Percentiles rank a stretch among this genome's conserved stretches.
Evolutionary conservation across 2,113 vertebrate species (phyloP).

Genomic region (Pangasianodon hypophthalmus): DNA sequence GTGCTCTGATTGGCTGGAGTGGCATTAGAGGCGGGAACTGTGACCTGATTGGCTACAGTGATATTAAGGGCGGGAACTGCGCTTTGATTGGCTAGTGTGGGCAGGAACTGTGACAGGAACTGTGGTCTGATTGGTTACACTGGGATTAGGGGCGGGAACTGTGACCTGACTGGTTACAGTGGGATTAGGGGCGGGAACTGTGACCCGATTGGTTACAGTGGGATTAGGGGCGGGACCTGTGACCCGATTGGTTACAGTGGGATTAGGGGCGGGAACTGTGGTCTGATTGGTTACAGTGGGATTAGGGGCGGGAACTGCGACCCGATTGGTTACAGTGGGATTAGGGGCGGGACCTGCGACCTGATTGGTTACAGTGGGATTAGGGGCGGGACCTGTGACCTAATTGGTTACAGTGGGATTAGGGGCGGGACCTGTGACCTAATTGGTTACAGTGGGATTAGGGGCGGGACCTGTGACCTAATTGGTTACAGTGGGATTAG

Average conservation of each 20-base stretch:
- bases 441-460: neutral
- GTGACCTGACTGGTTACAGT: neutral
- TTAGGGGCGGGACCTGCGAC: neutral
- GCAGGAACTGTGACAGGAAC: neutral
- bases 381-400: neutral
- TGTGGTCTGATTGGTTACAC: neutral
- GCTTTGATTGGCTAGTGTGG: neutral
- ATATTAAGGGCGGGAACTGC: neutral
- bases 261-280: neutral
- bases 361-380: neutral
- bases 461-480: neutral
- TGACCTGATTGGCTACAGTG: neutral
- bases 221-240: neutral
- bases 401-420: neutral
- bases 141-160: neutral
- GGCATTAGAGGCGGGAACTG: neutral
- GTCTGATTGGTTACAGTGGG: neutral
- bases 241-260: neutral
- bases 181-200: neutral
- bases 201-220: neutral
- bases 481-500: neutral
- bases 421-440: neutral
- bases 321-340: neutral
- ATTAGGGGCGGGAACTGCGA: neutral
- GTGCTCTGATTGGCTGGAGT: neutral